Base-by-base conservation (phyloP, 2,797 vertebrate species). In the Artibeus jamaicensis region DNA sequence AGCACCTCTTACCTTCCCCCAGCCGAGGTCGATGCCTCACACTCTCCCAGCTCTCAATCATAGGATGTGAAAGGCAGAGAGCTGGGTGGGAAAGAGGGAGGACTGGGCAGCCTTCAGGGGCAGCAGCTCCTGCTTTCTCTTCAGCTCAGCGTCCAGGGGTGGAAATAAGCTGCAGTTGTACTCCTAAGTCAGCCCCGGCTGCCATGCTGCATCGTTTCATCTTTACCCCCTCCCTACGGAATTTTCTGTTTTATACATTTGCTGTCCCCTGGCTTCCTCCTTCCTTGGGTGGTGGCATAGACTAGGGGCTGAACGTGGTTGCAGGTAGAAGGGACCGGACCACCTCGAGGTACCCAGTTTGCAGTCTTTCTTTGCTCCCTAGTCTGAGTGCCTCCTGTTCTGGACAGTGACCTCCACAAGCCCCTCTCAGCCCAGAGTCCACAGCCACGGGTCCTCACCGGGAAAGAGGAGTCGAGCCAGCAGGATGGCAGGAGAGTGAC, bases 201-300 rank as follows among this genome's bases (percentile, higher is more conserved):
- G 26, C 37, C 93, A 90, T 10, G 92, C 96, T 97, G 88, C 96
- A n/a, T 89, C 86, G 70, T 95, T 91, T 97, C 91, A 95, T 86
- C 96, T 97, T 94, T 97, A 70, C 93, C 97, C 86, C 86, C 39
- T 97, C 83, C 94, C 96, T 97, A 97, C 26, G 89, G 70, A 97
- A 97, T 96, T 97, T 97, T 97, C 83, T 97, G 86, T 97, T 97
- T 97, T 74, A 6, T 97, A 97, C 57, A 18, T 97, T 97, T 94
- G 83, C 83, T 95, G 24, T 95, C 26, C 26, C 65, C 1, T 68
- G 68, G 34, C 44, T 39, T 86, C 70, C 57, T 18, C 70, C 86
- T 93, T 46, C 70, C 84, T 59, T 90, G 79, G 83, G 89, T 89
- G 74, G 86, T 94, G 89, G 74, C 59, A 96, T 86, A 93, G 73